Conservation (phyloP, 1,140 invertebrate species). For the Helicorthomorpha holstii region DNA sequence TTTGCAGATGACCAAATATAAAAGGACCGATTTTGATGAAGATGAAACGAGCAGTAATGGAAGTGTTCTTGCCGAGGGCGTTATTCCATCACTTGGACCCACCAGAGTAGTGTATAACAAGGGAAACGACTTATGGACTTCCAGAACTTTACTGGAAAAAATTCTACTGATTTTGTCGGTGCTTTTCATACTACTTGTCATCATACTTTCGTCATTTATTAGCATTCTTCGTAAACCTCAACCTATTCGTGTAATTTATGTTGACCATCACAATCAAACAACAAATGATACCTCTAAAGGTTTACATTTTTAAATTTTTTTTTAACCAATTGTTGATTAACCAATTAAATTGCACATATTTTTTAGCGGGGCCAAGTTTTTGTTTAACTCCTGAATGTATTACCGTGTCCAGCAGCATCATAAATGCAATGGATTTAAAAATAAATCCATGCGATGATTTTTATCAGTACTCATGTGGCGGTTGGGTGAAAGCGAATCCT, state of each 20-base stretch:
- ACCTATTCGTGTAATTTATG: slow-evolving; percentile 10
- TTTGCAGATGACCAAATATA: slow-evolving; percentile 32
- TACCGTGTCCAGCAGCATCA: slow-evolving; percentile 62
- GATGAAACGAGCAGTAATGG: slow-evolving; percentile 26
- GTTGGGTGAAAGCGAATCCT: slow-evolving; percentile 79
- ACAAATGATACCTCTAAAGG: slow-evolving; percentile 1
- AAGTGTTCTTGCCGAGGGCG: slow-evolving; percentile 12
- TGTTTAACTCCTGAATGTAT: slow-evolving; percentile 72
- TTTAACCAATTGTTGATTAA: not conserved
- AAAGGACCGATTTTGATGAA: slow-evolving; percentile 31
- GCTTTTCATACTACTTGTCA: slow-evolving; percentile 33
- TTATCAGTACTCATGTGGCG: slow-evolving; percentile 82
- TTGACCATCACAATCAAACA: slow-evolving; percentile 13
- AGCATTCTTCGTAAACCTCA: slow-evolving; percentile 22
- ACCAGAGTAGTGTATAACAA: slow-evolving; percentile 13
- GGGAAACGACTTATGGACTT: slow-evolving; percentile 34
- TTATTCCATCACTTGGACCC: slow-evolving; percentile 12
- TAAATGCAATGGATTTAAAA: slow-evolving; percentile 59
- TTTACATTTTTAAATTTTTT: not conserved
- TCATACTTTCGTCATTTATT: slow-evolving; percentile 43
- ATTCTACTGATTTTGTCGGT: slow-evolving; percentile 27
- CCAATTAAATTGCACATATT: not conserved
- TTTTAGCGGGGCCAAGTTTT: slow-evolving; percentile 10
- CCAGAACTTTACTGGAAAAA: slow-evolving; percentile 38
- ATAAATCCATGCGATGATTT: slow-evolving; percentile 87